These are phyloP conservation scores for Bombus superbus DNA, from an alignment of 1,140 invertebrate genomes.

Conservation along the genomic window DNA sequence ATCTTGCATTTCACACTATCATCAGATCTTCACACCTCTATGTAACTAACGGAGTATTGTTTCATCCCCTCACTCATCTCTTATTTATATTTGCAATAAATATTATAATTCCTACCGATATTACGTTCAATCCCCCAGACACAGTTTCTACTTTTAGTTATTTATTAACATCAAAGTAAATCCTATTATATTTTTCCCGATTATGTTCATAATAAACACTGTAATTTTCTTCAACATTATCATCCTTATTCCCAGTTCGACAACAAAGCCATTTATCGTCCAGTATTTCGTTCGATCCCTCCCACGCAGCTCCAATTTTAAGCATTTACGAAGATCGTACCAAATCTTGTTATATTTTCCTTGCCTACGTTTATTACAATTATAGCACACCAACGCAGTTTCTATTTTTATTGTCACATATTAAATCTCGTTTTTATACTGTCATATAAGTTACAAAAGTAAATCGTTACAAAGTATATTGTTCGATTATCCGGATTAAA, in stretches of 20 bases:
- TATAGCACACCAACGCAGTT: not conserved
- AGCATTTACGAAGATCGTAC: not conserved
- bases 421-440: too few relatives aligned
- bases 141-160: not conserved
- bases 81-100: not conserved
- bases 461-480: too few relatives aligned
- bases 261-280: not conserved
- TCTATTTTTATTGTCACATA: too few relatives aligned
- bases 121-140: not conserved
- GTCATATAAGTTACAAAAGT: too few relatives aligned
- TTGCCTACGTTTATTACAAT: not conserved
- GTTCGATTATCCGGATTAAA: too few relatives aligned
- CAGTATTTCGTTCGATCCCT: not conserved
- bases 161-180: not conserved
- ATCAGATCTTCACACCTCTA: not conserved
- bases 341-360: not conserved
- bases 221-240: not conserved
- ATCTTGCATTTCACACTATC: not conserved
- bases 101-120: not conserved
- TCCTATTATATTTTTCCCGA: not conserved
- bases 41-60: not conserved
- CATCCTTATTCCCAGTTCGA: not conserved
- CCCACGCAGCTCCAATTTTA: too few relatives aligned
- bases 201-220: not conserved
- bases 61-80: not conserved